Evolutionary conservation across 2,113 vertebrate genomes (phyloP).

Genomic region (Taurulus bubalis): DNA sequence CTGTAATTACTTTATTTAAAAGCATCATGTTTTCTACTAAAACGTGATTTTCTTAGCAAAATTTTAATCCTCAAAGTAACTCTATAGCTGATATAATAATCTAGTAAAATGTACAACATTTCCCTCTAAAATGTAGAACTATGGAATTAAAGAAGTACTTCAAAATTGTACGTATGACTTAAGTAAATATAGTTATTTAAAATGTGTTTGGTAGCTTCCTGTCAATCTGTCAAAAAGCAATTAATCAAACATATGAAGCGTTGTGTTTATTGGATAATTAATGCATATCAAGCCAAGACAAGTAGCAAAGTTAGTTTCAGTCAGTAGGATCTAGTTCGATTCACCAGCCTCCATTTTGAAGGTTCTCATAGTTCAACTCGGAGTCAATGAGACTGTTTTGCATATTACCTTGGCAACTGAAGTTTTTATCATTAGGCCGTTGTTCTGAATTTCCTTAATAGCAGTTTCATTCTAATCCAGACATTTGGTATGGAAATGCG

Average conservation of each 20-base stretch:
- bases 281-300: background rate
- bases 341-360: slow-evolving; percentile 56
- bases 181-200: background rate
- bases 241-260: background rate
- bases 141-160: background rate
- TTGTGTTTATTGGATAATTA: background rate
- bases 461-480: slow-evolving; percentile 73
- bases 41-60: background rate
- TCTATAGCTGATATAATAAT: background rate
- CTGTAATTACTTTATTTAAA: background rate
- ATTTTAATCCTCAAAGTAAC: background rate
- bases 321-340: slow-evolving; percentile 32
- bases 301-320: background rate
- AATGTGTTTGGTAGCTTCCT: background rate
- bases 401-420: slow-evolving; percentile 81
- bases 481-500: slow-evolving; percentile 82
- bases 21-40: background rate
- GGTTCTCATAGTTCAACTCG: slow-evolving; percentile 68
- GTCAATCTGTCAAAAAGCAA: background rate
- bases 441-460: slow-evolving; percentile 76
- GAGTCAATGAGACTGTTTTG: slow-evolving; percentile 76
- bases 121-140: background rate
- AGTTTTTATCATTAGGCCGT: slow-evolving; percentile 76
- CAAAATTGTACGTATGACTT: background rate
- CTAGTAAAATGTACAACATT: background rate